Conservation (phyloP, 2,113 vertebrate species). For the Pelusios castaneus region DNA sequence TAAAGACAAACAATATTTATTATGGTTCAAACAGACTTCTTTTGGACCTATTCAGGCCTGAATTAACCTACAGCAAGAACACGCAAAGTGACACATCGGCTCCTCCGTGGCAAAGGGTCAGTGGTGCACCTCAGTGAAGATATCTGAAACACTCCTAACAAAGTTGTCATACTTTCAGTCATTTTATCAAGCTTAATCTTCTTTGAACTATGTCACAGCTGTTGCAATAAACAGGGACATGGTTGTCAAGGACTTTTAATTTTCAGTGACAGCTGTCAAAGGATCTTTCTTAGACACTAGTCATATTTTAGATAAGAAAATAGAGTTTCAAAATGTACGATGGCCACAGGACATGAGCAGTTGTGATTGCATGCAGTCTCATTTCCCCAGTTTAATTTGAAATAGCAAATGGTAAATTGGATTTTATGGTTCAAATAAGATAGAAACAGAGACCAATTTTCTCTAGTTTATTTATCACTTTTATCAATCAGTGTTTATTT, state of each 20-base stretch:
- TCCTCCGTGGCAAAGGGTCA: conserved; percentile 32
- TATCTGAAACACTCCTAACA: conserved; percentile 52
- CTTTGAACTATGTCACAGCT: conserved; percentile 61
- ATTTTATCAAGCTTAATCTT: conserved; percentile 65
- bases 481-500: conserved; percentile 61
- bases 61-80: conserved; percentile 22
- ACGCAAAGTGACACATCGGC: conserved; percentile 9
- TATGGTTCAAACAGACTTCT: conserved; percentile 25
- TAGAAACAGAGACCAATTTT: conserved; percentile 77
- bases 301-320: conserved; percentile 57
- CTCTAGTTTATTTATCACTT: conserved; percentile 67
- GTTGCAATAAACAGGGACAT: conserved; percentile 60
- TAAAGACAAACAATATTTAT: background rate
- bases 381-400: conserved; percentile 72
- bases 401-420: conserved; percentile 73
- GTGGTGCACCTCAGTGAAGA: background rate
- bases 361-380: background rate
- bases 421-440: conserved; percentile 72
- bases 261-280: conserved; percentile 70
- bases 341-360: background rate
- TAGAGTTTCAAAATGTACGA: conserved; percentile 11
- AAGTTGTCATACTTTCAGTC: conserved; percentile 70
- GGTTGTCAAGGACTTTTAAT: conserved; percentile 65
- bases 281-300: conserved; percentile 19
- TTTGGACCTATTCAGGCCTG: conserved; percentile 18